Percentiles rank a stretch among this genome's conserved stretches.
Conservation (phyloP, 2,113 vertebrate species). For the Hypanus sabinus region DNA sequence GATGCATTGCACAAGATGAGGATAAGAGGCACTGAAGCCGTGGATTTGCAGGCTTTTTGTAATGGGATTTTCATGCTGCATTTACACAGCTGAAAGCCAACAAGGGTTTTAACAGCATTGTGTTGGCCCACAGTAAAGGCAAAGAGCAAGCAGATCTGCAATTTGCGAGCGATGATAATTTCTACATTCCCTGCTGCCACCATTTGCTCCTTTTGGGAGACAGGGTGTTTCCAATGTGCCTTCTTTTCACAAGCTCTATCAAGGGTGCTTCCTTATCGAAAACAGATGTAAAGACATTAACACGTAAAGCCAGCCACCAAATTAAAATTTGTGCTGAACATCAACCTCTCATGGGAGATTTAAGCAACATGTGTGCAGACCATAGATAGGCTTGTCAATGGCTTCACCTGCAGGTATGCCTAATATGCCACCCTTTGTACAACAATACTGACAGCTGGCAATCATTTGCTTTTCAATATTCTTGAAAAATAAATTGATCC, state of each 20-base stretch:
- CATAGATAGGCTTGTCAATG: background rate
- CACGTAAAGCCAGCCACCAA: background rate
- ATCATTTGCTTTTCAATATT: background rate
- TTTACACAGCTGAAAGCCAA: background rate
- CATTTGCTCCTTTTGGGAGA: background rate
- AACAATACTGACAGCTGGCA: background rate
- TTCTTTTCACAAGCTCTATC: background rate
- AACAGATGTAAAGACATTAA: background rate
- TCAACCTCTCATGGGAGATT: background rate
- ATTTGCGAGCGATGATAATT: background rate
- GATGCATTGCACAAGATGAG: background rate
- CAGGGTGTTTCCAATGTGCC: background rate
- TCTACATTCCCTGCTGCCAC: background rate
- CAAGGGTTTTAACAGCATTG: background rate
- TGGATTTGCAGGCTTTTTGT: background rate
- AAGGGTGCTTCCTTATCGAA: background rate
- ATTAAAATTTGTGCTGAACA: background rate
- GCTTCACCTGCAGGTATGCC: background rate
- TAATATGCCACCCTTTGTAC: background rate
- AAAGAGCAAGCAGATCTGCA: background rate
- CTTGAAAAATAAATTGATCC: background rate
- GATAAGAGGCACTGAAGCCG: background rate
- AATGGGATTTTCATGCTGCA: conserved; percentile 21
- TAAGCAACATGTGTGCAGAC: background rate
- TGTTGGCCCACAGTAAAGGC: background rate